Evolutionary conservation across 1,140 invertebrate genomes (phyloP), one percentile per base, ranked within the genome.

Genomic region (Cherax quadricarinatus): DNA sequence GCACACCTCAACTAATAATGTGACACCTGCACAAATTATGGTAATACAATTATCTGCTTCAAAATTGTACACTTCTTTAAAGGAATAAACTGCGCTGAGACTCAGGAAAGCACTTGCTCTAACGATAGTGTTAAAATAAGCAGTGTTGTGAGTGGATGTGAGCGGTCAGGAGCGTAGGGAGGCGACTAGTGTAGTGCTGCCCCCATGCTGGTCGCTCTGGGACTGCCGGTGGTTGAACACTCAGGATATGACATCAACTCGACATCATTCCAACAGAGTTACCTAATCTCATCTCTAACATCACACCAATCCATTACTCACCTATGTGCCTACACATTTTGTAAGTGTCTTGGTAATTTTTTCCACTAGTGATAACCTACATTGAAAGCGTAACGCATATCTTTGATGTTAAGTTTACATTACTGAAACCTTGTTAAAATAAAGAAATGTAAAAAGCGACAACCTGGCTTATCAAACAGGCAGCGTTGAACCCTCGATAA

Each of bases 221-320:
- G 86, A 88, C 86, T 88, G 86, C 66, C 75, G 51, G 4, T 49
- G 86, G 60, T 80, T 79, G 86, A 80, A 60, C 73, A 24, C 86
- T 62, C 86, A 88, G 86, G 86, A 88, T 88, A 88, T 88, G 86
- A 88, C 86, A 88, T 88, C 86, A 88, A 88, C 86, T 80, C 78
- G 9, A 85, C 83, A 85, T 88, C 86, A 88, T 88, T 57, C 73
- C 75, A 75, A 30, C 53, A 62, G 51, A 48, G 86, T 88, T 88
- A 88, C 86, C 86, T 88, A 88, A 80, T 88, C n/a, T 88, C 86
- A 80, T 73, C 51, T 88, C 86, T n/a, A 78, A 16, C 75, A 9
- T n/a, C 75, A 21, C 53, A 4, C 6, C 75, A 66, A 73, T 70
- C 83, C 24, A 41, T 66, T 48, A 66, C 83, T 85, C 18, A 48